Evolutionary conservation across 2,888 invertebrate genomes (phyloP).

Genomic region (Tortrix viridana): DNA sequence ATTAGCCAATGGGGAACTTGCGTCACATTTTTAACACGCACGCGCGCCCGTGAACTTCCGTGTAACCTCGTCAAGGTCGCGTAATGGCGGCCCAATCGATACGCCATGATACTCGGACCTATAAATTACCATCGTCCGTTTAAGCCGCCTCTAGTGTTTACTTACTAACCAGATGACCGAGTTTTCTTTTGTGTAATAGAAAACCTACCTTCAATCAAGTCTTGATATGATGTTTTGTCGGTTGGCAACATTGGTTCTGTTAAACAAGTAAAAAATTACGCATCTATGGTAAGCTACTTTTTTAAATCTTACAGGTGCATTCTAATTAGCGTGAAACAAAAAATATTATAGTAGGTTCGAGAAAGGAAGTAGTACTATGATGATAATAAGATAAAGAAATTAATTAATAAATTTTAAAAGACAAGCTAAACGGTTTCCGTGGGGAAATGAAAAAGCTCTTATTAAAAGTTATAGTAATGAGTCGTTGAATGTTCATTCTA

Average conservation of each 20-base stretch:
- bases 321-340: conserved; percentile 17
- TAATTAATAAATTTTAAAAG: conserved; percentile 44
- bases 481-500: conserved; percentile 50
- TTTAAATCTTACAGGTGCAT: conserved; percentile 13
- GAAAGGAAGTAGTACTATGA: conserved; percentile 3
- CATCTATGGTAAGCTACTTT: conserved; percentile 10
- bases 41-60: conserved; percentile 79
- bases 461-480: conserved; percentile 53
- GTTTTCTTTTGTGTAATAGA: conserved; percentile 73
- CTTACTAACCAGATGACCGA: conserved; percentile 68
- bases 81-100: conserved; percentile 64
- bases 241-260: neutral
- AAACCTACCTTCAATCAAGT: conserved; percentile 45
- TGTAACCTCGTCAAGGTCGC: conserved; percentile 75
- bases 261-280: neutral
- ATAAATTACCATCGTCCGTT: conserved; percentile 69
- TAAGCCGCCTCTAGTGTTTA: conserved; percentile 62
- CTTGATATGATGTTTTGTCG: neutral
- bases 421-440: conserved; percentile 47
- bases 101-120: conserved; percentile 52
- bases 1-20: conserved; percentile 44
- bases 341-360: conserved; percentile 8
- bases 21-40: conserved; percentile 46
- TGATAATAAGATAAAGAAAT: conserved; percentile 39
- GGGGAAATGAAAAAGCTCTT: conserved; percentile 54